Base-by-base conservation (phyloP, 2,113 vertebrate genomes). In the Peromyscus californicus region DNA sequence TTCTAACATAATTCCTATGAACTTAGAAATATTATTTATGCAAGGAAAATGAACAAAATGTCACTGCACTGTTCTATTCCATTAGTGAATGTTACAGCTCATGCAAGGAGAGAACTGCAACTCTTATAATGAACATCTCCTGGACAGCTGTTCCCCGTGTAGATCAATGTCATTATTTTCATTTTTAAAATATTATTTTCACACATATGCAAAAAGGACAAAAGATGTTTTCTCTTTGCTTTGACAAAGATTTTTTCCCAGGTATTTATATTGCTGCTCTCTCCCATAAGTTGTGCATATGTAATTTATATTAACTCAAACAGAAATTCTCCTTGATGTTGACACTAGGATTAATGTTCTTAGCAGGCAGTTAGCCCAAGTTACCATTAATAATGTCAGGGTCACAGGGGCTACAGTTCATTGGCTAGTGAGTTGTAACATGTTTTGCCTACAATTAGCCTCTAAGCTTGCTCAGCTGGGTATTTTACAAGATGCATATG, bases 291-390 rank as follows among this genome's bases (percentile, higher is more conserved):
- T 76, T 92, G 45, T 83, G 16, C 48, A 93, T 83, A 39, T 95
- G 75, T 92, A 96, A 95, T 96, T 97, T 94, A 92, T 96, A 86
- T 91, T 89, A 42, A n/a, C 19, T 91, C 61, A 89, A 94, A 98
- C 1, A 91, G 78, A 97, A 97, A 93, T 89, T 91, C 54, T 91
- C 57, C 89, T 94, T 91, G 51, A 91, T 95, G 78, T 79, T 97
- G 76, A 95, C 80, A 89, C 22, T 61, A 89, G 33, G 78, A 96
- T 97, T 95, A 86, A 97, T 79, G 82, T 39, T 84, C 51, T 67
- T 83, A 36, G 72, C 36, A 79, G 82, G 93, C 90, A 90, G 6
- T 95, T 94, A 95, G 76, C 36, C 59, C 61, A 91, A 91, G 48
- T 59, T 95, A 54, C 72, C 82, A 75, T 95, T 94, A 94, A 96